phyloP scores from a whole-genome alignment of 1,140 invertebrate species.

The Drosophila funebris region DNA sequence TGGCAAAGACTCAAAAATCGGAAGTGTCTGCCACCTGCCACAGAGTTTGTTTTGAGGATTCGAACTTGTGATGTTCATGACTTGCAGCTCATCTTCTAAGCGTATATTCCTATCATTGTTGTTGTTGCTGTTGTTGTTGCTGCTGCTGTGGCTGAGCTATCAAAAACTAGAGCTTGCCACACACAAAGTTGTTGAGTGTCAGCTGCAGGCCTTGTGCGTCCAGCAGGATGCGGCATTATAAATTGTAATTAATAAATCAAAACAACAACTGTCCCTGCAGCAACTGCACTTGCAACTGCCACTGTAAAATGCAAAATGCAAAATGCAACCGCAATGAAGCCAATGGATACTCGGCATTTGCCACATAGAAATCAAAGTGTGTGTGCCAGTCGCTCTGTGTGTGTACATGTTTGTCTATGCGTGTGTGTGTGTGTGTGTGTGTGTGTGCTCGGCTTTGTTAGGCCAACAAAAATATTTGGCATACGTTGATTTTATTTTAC shows the following conservation, averaged over 20 bases:
- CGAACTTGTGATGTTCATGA: conserved; percentile 1
- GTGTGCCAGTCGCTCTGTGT: background rate
- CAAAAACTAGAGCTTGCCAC: conserved; percentile 38
- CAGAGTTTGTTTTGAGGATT: background rate
- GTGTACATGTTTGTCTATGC: background rate
- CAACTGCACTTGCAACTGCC: conserved; percentile 29
- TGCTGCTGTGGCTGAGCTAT: conserved; percentile 6
- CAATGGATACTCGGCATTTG: background rate
- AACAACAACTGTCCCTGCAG: conserved; percentile 50
- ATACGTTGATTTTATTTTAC: conserved; percentile 44
- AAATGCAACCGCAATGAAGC: conserved; percentile 10
- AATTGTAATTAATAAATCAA: conserved; percentile 78
- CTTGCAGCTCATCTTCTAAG: conserved; percentile 36
- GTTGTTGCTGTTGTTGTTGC: conserved; percentile 6
- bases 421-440: too few species aligned
- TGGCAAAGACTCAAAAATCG: conserved; percentile 6
- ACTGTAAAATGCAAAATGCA: background rate
- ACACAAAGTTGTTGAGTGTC: conserved; percentile 37
- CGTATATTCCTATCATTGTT: conserved; percentile 26
- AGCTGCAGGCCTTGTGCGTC: conserved; percentile 29
- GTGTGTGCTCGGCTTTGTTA: background rate
- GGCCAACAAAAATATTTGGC: background rate
- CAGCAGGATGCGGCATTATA: conserved; percentile 61
- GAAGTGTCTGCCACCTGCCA: conserved; percentile 15
- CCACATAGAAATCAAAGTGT: conserved; percentile 25